Conservation (phyloP, 92 coral and sea anemone species). For the Chrysogorgia sp. region DNA sequence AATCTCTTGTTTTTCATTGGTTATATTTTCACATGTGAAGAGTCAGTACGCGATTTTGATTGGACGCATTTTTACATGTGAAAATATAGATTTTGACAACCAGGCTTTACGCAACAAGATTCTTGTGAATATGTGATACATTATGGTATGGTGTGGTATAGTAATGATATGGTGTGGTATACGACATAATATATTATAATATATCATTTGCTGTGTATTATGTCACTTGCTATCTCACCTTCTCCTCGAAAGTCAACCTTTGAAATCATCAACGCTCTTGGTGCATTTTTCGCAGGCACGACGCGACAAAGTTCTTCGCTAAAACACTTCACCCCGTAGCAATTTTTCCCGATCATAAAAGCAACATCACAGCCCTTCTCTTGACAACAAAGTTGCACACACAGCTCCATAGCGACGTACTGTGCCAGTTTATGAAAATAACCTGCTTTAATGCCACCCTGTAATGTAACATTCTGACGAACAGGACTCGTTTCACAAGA, state of each 20-base stretch:
- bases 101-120: too few species aligned
- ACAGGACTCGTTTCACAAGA: slow-evolving; percentile 89
- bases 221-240: too few species aligned
- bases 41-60: too few species aligned
- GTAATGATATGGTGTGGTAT: too few species aligned
- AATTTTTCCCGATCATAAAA: slow-evolving; percentile 90
- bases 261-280: slow-evolving; percentile 93
- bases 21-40: too few species aligned
- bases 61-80: too few species aligned
- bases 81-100: too few species aligned
- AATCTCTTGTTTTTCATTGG: too few species aligned
- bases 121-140: too few species aligned
- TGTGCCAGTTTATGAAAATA: slow-evolving; percentile 92
- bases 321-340: slow-evolving; percentile 96
- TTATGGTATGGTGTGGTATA: too few species aligned
- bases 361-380: slow-evolving; percentile 98
- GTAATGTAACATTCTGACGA: slow-evolving; percentile 88
- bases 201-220: too few species aligned
- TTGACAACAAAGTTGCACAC: slow-evolving; percentile 93
- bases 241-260: slow-evolving; percentile 97
- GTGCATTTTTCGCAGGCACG: slow-evolving; percentile 94
- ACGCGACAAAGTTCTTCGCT: slow-evolving; percentile 88
- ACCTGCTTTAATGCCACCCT: slow-evolving; percentile 97
- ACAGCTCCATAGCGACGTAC: slow-evolving; percentile 97
- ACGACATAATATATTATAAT: too few species aligned